Conservation (phyloP, 2,113 vertebrate genomes). For the Hippocampus zosterae region DNA sequence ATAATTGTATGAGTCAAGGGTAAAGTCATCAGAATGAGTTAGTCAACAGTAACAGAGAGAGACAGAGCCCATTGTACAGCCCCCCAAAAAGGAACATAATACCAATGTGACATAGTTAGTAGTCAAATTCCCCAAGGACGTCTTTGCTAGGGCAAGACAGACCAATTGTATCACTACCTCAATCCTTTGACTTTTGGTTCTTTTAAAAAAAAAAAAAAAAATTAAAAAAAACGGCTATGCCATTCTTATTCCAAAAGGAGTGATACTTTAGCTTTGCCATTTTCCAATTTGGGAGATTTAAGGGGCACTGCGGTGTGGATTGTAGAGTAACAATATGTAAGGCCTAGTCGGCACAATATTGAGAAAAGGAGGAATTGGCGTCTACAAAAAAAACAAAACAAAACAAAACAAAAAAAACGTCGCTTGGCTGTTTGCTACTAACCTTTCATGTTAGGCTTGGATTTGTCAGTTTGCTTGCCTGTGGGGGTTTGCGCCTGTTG, state of each 20-base stretch:
- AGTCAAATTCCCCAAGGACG: constrained; percentile 99
- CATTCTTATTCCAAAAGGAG: constrained; percentile 31
- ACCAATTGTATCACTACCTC: constrained; percentile 78
- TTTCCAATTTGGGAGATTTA: constrained; percentile 69
- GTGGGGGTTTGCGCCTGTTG: constrained; percentile 99
- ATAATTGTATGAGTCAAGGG: constrained; percentile 49
- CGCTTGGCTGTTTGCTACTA: constrained; percentile 99
- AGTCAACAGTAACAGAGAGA: constrained; percentile 46
- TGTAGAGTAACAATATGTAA: constrained; percentile 31
- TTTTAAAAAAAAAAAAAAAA: constrained; percentile 57
- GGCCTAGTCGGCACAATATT: constrained; percentile 32
- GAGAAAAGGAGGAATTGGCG: constrained; percentile 70
- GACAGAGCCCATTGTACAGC: constrained; percentile 81
- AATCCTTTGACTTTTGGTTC: constrained; percentile 22
- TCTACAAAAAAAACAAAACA: constrained; percentile 52
- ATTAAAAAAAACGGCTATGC: constrained; percentile 68
- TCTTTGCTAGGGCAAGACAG: constrained; percentile 82
- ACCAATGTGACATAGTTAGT: constrained; percentile 91
- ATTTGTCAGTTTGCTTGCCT: constrained; percentile 99
- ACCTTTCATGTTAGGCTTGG: constrained; percentile 99
- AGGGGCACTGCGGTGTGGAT: constrained; percentile 34
- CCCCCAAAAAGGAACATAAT: constrained; percentile 86
- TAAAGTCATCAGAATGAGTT: constrained; percentile 43
- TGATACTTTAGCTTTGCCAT: constrained; percentile 13
- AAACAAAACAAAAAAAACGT: constrained; percentile 78